Percentiles rank a stretch among this genome's conserved stretches.
Conservation (phyloP, 2,113 vertebrate genomes). For the Triplophysa rosa region DNA sequence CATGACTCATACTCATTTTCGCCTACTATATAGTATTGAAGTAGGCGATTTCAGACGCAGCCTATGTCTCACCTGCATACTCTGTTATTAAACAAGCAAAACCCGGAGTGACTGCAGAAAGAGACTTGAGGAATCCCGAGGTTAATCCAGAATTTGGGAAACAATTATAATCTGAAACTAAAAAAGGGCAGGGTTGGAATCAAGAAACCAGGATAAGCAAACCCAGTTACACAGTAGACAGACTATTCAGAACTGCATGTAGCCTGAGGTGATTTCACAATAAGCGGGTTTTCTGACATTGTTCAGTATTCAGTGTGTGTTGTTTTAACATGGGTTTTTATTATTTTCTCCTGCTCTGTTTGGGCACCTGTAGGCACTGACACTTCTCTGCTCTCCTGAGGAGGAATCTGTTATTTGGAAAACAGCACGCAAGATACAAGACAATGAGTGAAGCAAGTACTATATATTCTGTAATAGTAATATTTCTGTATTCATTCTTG, state of each 20-base stretch:
- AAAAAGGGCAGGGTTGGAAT: not conserved
- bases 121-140: not conserved
- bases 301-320: not conserved
- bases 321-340: constrained; percentile 11
- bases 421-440: constrained; percentile 57
- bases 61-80: too few relatives aligned
- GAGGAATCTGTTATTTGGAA: constrained; percentile 62
- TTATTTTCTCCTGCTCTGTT: constrained; percentile 46
- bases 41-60: too few relatives aligned
- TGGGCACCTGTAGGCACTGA: not conserved
- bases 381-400: constrained; percentile 54
- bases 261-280: not conserved
- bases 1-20: too few relatives aligned
- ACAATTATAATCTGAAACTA: not conserved
- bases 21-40: too few relatives aligned
- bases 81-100: too few relatives aligned
- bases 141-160: not conserved
- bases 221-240: not conserved
- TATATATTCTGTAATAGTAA: not conserved
- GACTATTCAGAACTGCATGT: not conserved
- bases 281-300: not conserved
- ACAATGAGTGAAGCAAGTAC: constrained; percentile 74
- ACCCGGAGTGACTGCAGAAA: too few relatives aligned
- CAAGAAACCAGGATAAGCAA: not conserved
- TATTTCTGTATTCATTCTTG: too few relatives aligned